Conservation (phyloP, 2,888 invertebrate genomes). For the Athrips mouffetella region DNA sequence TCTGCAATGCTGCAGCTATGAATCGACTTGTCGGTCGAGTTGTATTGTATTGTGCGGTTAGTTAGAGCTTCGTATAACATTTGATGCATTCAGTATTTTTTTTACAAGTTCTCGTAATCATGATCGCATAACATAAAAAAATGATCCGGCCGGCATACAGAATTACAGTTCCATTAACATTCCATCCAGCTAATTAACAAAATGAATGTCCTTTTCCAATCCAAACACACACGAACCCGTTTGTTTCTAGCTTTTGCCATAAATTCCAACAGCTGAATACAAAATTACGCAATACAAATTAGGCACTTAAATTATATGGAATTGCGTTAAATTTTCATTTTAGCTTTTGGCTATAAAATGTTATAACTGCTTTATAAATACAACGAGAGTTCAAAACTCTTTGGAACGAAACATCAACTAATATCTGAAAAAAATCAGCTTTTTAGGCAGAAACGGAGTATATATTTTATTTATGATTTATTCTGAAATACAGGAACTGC, state of each 20-base stretch:
- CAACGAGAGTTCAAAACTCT: background rate
- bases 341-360: background rate
- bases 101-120: background rate
- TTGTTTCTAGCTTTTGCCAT: background rate
- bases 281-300: background rate
- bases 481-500: conserved; percentile 27
- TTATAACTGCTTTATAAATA: conserved; percentile 4
- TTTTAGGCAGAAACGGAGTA: background rate
- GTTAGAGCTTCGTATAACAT: background rate
- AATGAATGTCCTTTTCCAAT: background rate
- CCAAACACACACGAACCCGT: background rate
- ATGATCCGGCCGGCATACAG: too few relatives aligned
- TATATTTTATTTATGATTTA: conserved; percentile 23
- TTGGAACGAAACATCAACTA: background rate
- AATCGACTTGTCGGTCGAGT: conserved; percentile 5
- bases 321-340: background rate
- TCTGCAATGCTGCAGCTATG: conserved; percentile 6
- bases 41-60: background rate
- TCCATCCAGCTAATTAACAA: background rate
- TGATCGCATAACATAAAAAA: too few relatives aligned
- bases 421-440: background rate
- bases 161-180: too few relatives aligned
- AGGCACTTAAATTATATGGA: background rate
- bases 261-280: background rate
- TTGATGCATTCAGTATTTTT: background rate